Percentiles rank a stretch among this genome's conserved stretches.
Conservation (phyloP, 2,113 vertebrate genomes). For the Lophochroa leadbeateri region DNA sequence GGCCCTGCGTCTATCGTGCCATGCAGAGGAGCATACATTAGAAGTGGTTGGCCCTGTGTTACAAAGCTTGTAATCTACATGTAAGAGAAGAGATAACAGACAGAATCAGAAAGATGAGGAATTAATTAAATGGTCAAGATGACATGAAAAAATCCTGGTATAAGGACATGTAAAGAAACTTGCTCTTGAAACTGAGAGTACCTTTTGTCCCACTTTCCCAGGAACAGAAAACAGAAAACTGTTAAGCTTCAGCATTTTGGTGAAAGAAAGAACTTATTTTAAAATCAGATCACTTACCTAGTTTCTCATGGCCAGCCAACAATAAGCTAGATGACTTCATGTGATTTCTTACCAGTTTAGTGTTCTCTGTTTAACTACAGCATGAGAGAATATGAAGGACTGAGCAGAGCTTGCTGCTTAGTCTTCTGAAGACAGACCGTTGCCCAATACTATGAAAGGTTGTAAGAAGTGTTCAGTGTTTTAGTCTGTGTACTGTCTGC, state of each 20-base stretch:
- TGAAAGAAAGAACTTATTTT: neutral
- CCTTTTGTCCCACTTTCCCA: neutral
- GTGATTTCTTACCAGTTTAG: neutral
- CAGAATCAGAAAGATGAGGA: neutral
- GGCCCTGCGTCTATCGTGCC: neutral
- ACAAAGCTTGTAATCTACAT: neutral
- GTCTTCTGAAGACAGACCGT: neutral
- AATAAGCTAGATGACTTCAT: neutral
- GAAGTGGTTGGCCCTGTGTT: neutral
- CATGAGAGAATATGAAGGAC: neutral
- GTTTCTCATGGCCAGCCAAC: neutral
- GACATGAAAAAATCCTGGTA: neutral
- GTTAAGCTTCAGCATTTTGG: neutral
- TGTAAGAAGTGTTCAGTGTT: neutral
- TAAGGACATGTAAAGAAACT: neutral
- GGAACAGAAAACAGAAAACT: neutral
- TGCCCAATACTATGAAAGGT: neutral
- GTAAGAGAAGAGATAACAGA: neutral
- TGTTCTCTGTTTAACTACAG: neutral
- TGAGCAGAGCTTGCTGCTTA: neutral
- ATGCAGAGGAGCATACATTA: accelerated
- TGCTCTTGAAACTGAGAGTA: neutral
- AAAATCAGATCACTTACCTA: neutral
- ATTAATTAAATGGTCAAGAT: neutral
- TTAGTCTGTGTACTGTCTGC: neutral